A percentile compares a stretch with the other conserved stretches of the same genome.
These are phyloP conservation scores for Andricus curvator DNA, from an alignment of 2,888 invertebrate genomes.

Conservation along the genomic window DNA sequence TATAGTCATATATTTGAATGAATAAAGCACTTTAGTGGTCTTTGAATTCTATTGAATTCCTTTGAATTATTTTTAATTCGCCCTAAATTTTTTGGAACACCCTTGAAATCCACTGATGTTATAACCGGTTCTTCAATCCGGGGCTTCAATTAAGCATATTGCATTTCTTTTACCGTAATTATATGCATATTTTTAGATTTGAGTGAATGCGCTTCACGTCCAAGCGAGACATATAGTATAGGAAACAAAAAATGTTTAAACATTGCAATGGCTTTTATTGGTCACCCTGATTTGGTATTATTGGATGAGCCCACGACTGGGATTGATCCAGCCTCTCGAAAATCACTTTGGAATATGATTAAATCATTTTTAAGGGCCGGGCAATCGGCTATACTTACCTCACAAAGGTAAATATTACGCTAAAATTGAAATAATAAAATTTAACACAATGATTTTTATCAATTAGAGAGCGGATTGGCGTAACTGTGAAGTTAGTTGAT, in stretches of 20 bases:
- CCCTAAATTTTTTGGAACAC: no score
- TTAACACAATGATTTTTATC: no score
- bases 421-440: no score
- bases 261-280: constrained; percentile 87
- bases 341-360: constrained; percentile 83
- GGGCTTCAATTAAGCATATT: not conserved
- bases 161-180: not conserved
- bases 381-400: constrained; percentile 83
- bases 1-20: no score
- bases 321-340: constrained; percentile 84
- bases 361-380: constrained; percentile 78
- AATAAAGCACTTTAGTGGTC: no score
- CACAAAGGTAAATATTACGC: constrained; percentile 80
- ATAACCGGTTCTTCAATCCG: no score
- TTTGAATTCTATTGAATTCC: no score
- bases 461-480: no score
- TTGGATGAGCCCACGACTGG: constrained; percentile 88
- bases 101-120: no score
- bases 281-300: constrained; percentile 83
- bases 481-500: no score
- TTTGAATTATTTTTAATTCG: no score
- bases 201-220: constrained; percentile 67
- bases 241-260: constrained; percentile 89
- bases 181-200: constrained; percentile 63
- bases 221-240: constrained; percentile 82